Percentiles rank a stretch among this genome's conserved stretches.
Evolutionary conservation across 2,113 vertebrate genomes (phyloP).

Genomic region (Azemiops feae): DNA sequence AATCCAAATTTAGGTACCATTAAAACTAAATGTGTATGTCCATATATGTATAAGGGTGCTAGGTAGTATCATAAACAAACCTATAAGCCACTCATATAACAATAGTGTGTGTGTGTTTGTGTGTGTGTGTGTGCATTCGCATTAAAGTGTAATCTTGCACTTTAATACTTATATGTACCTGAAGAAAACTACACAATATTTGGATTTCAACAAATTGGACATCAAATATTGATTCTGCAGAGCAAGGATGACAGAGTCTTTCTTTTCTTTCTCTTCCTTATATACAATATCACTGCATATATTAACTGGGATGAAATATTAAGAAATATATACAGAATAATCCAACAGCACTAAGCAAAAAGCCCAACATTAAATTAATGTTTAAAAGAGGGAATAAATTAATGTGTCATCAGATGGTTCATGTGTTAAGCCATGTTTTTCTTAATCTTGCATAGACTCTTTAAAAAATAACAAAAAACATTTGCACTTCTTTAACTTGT

Average conservation of each 20-base stretch:
- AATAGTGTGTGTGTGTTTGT: neutral
- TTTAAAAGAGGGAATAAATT: slow-evolving; percentile 5
- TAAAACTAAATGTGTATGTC: neutral
- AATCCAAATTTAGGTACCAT: neutral
- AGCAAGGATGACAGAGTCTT: neutral
- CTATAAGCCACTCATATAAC: neutral
- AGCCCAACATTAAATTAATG: slow-evolving; percentile 22
- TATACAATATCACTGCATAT: neutral
- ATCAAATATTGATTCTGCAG: neutral
- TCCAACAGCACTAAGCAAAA: slow-evolving; percentile 4
- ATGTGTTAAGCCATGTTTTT: neutral
- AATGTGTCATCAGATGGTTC: slow-evolving; percentile 5
- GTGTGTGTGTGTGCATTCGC: accelerated
- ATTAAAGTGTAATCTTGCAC: neutral
- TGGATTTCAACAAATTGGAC: neutral
- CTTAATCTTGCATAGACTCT: slow-evolving; percentile 19
- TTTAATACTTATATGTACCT: neutral
- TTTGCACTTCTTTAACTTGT: neutral
- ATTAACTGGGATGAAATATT: slow-evolving; percentile 1
- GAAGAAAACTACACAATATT: neutral
- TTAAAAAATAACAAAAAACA: neutral
- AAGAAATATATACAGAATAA: slow-evolving; percentile 11
- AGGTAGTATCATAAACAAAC: neutral
- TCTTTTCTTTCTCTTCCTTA: neutral
- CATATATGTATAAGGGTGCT: neutral